Evolutionary conservation across 2,888 invertebrate species (phyloP), one percentile per base, ranked within the genome.

Genomic region (Caenorhabditis sp.): DNA sequence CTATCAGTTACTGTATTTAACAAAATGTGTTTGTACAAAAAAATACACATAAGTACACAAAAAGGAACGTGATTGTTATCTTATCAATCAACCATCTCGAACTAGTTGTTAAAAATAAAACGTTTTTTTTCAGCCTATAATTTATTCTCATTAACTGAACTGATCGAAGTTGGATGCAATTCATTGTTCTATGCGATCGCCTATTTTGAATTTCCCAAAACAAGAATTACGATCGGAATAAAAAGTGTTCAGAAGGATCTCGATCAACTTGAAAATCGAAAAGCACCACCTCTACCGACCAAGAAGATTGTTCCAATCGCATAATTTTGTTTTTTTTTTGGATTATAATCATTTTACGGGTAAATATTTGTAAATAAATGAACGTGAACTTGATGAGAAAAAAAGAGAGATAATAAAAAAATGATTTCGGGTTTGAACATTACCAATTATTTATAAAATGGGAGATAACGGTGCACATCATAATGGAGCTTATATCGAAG

Each of bases 91-190:
- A 58, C 21, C 17, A 6, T 36, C 14, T 12, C 43, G 2, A 8
- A 10, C 43, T 43, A 43, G 12, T 43, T 43, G 3, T 14, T 17
- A 19, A n/a, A 51, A 26, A 21, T 61, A n/a, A 23, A 5, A 43
- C 6, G n/a, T 36, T 14, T 17, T 37, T 61, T 78, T 83, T 37
- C 67, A 85, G 86, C 84, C 8, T 86, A 86, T 73, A 71, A 76
- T 58, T 64, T 81, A 10, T 86, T 86, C 69, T 83, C 85, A 0
- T 58, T 86, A 12, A 84, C 84, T 12, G 86, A 86, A 67, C 82
- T 84, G 57, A 76, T 84, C 21, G 70, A 84, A 69, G 83, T 86
- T 55, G 86, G 86, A 31, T 78, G 77, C 63, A 86, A 86, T 67
- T 79, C 80, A 3, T 36, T 83, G 24, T 86, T 85, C 68, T 85